Evolutionary conservation across 2,113 vertebrate genomes (phyloP).

Genomic region (Hypanus sabinus): DNA sequence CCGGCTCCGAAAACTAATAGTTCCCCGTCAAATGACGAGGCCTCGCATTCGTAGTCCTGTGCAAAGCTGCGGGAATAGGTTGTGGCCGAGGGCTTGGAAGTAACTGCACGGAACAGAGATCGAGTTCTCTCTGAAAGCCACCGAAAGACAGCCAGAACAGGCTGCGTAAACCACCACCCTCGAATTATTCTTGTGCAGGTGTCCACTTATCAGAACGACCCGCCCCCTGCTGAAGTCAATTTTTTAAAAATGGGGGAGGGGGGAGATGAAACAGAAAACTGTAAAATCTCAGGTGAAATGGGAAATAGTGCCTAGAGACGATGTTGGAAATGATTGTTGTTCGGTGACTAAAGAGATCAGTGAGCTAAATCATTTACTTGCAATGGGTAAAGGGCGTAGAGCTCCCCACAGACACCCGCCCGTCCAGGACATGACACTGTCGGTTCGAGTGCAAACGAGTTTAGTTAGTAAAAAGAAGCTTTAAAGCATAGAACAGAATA

Average conservation of each 20-base stretch:
- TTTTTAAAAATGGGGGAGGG: no score
- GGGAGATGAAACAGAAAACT: no score
- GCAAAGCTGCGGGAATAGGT: conserved; percentile 64
- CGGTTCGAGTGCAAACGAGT: not conserved
- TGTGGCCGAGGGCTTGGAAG: conserved; percentile 63
- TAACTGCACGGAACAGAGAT: not conserved
- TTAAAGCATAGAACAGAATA: not conserved
- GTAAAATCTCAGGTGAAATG: not conserved
- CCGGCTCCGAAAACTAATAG: not conserved
- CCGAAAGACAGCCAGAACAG: no score
- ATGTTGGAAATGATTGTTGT: not conserved
- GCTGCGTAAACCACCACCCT: not conserved
- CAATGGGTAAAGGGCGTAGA: not conserved
- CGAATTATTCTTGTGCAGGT: not conserved
- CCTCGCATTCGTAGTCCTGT: not conserved
- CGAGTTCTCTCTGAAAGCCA: not conserved
- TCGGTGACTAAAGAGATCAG: not conserved
- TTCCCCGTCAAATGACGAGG: not conserved
- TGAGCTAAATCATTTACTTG: not conserved
- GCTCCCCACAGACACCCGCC: not conserved
- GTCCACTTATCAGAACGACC: not conserved
- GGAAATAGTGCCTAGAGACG: no score
- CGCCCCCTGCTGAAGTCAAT: no score
- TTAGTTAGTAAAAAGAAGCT: not conserved
- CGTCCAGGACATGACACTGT: not conserved